These are phyloP conservation scores for Drosophila melanocephala DNA, from an alignment of 2,888 invertebrate species.

Conservation along the genomic window DNA sequence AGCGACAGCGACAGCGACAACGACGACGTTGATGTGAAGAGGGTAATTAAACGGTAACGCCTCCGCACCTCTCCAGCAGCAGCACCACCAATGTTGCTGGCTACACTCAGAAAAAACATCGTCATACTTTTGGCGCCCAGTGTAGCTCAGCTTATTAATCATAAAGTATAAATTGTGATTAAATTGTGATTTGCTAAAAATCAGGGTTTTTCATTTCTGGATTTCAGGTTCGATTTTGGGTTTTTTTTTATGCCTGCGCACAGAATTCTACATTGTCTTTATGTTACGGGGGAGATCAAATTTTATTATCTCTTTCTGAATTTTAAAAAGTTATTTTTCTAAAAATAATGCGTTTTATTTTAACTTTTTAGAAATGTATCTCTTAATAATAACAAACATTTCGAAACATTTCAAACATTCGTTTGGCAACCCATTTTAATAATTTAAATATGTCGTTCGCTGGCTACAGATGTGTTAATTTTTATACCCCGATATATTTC, in stretches of 20 bases:
- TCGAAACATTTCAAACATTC: no score
- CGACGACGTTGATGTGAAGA: slow-evolving; percentile 20
- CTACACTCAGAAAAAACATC: neutral
- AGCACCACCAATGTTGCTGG: neutral
- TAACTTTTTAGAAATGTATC: no score
- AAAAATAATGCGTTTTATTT: no score
- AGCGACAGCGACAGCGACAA: slow-evolving; percentile 13
- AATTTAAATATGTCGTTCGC: no score
- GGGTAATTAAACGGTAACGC: slow-evolving; percentile 64
- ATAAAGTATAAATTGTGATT: neutral
- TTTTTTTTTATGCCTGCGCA: neutral
- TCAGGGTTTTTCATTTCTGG: neutral
- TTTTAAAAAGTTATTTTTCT: no score
- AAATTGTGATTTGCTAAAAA: neutral
- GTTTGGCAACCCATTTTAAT: no score
- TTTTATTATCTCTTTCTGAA: no score
- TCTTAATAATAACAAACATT: no score
- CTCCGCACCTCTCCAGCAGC: slow-evolving; percentile 14
- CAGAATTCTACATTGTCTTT: neutral
- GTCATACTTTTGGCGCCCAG: slow-evolving; percentile 21
- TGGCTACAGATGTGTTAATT: no score
- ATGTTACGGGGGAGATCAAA: no score
- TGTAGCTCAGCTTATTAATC: neutral
- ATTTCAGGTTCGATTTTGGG: neutral
- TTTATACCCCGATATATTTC: no score